Percentiles rank a stretch among this genome's conserved stretches.
These are phyloP conservation scores for Mobula hypostoma DNA, from an alignment of 2,113 vertebrate genomes.

Conservation along the genomic window DNA sequence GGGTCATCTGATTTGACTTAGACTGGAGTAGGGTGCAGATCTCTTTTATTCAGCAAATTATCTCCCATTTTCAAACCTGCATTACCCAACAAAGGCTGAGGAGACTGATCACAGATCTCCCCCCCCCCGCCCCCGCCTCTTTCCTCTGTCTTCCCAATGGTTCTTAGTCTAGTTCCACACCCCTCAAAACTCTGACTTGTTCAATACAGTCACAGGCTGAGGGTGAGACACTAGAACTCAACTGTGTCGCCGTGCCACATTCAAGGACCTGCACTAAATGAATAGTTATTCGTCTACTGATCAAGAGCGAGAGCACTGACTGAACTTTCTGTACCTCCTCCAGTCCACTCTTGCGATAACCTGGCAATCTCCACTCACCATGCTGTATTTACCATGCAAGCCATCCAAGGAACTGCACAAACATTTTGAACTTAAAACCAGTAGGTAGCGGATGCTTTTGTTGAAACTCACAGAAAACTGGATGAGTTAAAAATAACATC, in stretches of 20 bases:
- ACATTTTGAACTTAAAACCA: not conserved
- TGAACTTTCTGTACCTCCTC: too few relatives aligned
- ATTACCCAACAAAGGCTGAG: not conserved
- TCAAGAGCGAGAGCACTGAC: not conserved
- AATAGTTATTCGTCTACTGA: not conserved
- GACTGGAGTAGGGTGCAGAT: too few relatives aligned
- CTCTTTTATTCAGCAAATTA: too few relatives aligned
- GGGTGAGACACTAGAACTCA: not conserved
- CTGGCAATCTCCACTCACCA: too few relatives aligned
- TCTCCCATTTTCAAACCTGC: too few relatives aligned
- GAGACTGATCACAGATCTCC: not conserved
- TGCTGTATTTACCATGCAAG: not conserved
- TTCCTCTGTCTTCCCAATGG: not conserved
- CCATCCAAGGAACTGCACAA: not conserved
- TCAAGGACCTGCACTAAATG: not conserved
- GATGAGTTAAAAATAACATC: not conserved
- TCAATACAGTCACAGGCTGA: not conserved
- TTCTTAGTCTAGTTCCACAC: not conserved
- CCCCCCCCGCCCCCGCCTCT: not conserved
- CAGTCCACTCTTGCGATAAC: not conserved
- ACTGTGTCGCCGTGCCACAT: not conserved
- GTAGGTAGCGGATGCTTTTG: not conserved
- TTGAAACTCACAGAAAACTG: not conserved
- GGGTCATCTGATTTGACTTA: too few relatives aligned
- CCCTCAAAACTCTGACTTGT: not conserved